Evolutionary conservation across 2,888 invertebrate species (phyloP).

Genomic region (Drosophila neoperkinsi): DNA sequence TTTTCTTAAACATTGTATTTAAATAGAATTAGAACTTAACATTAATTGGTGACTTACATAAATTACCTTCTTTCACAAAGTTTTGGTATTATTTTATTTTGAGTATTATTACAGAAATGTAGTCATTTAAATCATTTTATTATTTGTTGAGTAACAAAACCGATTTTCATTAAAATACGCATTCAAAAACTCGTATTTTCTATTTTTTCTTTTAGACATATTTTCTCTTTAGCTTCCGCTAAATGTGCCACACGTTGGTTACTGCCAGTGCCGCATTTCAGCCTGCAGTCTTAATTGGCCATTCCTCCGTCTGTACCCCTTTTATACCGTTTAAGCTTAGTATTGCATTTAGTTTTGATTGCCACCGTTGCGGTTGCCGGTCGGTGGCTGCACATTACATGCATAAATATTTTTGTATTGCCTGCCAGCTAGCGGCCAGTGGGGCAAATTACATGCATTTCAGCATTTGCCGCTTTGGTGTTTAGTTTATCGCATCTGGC

Average conservation of each 20-base stretch:
- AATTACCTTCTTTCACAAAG: neutral
- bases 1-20: neutral
- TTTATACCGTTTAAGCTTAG: slow-evolving; percentile 36
- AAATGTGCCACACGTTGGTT: slow-evolving; percentile 39
- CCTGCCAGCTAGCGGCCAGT: slow-evolving; percentile 36
- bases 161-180: slow-evolving; percentile 2
- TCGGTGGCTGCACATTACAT: slow-evolving; percentile 38
- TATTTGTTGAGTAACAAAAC: too few relatives aligned
- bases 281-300: slow-evolving; percentile 19
- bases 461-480: slow-evolving; percentile 49
- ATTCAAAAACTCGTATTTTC: neutral
- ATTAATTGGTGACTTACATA: neutral
- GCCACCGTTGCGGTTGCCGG: slow-evolving; percentile 53
- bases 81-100: neutral
- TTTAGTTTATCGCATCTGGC: slow-evolving; percentile 70
- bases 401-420: slow-evolving; percentile 45
- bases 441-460: slow-evolving; percentile 68
- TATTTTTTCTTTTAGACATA: neutral
- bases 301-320: neutral
- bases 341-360: slow-evolving; percentile 69
- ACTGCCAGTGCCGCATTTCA: slow-evolving; percentile 31
- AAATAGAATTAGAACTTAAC: neutral
- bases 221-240: slow-evolving; percentile 18
- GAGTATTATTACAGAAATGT: too few relatives aligned
- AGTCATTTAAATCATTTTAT: neutral